Base-by-base conservation (phyloP, 2,888 invertebrate genomes). In the Pseudolycoriella hygida region DNA sequence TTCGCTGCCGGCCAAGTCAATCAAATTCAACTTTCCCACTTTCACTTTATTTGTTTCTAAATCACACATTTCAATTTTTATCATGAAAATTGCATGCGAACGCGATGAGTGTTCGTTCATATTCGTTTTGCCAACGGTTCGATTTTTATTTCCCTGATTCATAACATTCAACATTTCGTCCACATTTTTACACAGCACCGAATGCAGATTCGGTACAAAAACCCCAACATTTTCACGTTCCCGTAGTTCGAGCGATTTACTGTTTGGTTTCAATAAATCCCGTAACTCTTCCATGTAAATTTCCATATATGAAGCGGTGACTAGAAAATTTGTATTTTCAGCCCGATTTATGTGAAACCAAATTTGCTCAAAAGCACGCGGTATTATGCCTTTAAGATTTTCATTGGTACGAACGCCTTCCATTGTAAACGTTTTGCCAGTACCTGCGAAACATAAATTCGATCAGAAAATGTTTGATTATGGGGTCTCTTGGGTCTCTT, bases 91-190 rank as follows among this genome's bases (percentile, higher is more conserved):
- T 45, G 98, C 97, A 69, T 99, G 98, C 41, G 93, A 93, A 50
- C 97, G 72, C 34, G 94, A 94, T 56, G 93, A 94, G 67, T 96
- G 94, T 64, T 93, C 92, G 69, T 99, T 98, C 94, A 96, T 96
- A 63, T 94, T 88, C 44, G 94, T 96, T 50, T 88, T 80, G 19
- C 86, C 97, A 42, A 93, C 83, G n/a, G 93, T 88, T 55, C 98
- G 77, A 67, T 93, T 88, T 55, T 80, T 76, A 67, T 96, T 94
- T 44, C 98, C 98, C 40, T 81, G 72, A 53, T 79, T 77, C 96
- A 98, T 93, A 39, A 94, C 80, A 55, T 84, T 80, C 52, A 89
- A 76, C 72, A 99, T 96, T 67, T 98, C 97, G 53, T 77, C 77
- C 12, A 88, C 83, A 52, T 84, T 90, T 66, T 93, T 92, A 61